A percentile compares a stretch with the other conserved stretches of the same genome.
Conservation (phyloP, 2,113 vertebrate genomes). For the Propithecus coquereli region DNA sequence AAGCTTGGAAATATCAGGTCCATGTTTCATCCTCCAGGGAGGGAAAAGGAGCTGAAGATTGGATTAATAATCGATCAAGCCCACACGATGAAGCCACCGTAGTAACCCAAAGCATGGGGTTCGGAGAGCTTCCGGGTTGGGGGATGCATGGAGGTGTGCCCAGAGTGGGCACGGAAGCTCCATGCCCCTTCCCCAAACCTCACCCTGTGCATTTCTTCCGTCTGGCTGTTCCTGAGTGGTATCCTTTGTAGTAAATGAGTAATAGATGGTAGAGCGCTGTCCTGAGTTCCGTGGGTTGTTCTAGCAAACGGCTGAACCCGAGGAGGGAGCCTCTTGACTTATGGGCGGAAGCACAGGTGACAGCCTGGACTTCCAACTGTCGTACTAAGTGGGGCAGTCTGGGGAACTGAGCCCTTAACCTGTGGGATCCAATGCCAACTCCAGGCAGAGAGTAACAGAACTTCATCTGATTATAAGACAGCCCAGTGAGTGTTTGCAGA, state of each 20-base stretch:
- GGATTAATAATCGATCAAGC: background rate
- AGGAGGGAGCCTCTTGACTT: background rate
- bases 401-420: background rate
- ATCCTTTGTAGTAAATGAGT: background rate
- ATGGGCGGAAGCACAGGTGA: background rate
- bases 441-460: background rate
- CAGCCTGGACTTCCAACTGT: background rate
- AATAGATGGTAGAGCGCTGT: background rate
- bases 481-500: background rate
- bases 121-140: background rate
- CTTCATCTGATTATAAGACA: background rate
- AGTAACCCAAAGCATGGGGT: background rate
- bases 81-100: background rate
- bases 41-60: background rate
- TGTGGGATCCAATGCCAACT: background rate
- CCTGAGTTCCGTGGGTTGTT: background rate
- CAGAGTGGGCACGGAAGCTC: background rate
- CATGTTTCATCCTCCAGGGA: background rate
- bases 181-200: background rate
- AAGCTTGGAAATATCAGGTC: background rate
- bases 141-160: rapidly evolving
- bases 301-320: background rate
- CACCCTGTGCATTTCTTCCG: background rate
- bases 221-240: background rate
- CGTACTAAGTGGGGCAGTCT: background rate